Evolutionary conservation across 2,113 vertebrate species (phyloP).

Genomic region (Carassius gibelio): DNA sequence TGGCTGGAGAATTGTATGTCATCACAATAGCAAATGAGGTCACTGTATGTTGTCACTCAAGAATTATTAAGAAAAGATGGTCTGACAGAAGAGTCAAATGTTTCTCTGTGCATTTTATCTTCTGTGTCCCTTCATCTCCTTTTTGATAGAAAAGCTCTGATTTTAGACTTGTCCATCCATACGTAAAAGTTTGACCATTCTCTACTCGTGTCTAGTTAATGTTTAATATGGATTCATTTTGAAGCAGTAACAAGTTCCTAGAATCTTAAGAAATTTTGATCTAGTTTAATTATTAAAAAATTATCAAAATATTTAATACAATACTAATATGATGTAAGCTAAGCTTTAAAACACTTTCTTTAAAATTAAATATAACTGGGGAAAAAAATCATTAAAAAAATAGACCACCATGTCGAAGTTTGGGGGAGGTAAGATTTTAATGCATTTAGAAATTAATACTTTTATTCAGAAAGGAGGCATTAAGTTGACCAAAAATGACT

Average conservation of each 20-base stretch:
- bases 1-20: slow-evolving; percentile 37
- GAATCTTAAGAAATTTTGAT: not conserved
- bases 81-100: not conserved
- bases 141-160: not conserved
- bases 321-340: too few relatives aligned
- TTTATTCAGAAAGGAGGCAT: too few relatives aligned
- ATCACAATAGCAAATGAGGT: slow-evolving; percentile 48
- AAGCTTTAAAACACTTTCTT: too few relatives aligned
- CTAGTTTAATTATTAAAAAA: too few relatives aligned
- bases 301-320: too few relatives aligned
- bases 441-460: too few relatives aligned
- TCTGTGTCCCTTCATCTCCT: not conserved
- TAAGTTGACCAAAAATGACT: too few relatives aligned
- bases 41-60: slow-evolving; percentile 14
- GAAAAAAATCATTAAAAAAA: too few relatives aligned
- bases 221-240: not conserved
- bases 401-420: too few relatives aligned
- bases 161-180: not conserved
- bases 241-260: not conserved
- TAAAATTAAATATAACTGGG: too few relatives aligned
- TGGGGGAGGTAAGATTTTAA: too few relatives aligned
- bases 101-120: not conserved
- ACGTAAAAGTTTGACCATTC: not conserved
- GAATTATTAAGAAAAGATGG: slow-evolving; percentile 3
- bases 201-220: not conserved